These are phyloP conservation scores for Podabrus alpinus DNA, from an alignment of 2,888 invertebrate species.

Conservation along the genomic window DNA sequence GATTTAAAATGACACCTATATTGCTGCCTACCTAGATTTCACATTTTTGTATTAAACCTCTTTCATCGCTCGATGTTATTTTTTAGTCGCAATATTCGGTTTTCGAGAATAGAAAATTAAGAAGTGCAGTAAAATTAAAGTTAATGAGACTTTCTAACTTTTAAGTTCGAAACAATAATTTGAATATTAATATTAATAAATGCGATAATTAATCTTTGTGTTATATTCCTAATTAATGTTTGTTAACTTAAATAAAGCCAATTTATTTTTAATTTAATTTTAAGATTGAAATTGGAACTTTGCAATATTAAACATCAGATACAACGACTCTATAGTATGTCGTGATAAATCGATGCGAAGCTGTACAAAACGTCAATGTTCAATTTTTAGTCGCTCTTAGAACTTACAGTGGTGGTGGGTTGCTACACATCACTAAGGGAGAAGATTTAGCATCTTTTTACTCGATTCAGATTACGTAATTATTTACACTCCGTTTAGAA, in stretches of 20 bases:
- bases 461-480: slow-evolving; percentile 44
- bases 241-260: not conserved
- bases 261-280: slow-evolving; percentile 1
- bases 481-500: slow-evolving; percentile 46
- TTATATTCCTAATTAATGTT: not conserved
- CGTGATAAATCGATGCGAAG: slow-evolving; percentile 32
- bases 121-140: not conserved
- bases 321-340: slow-evolving; percentile 21
- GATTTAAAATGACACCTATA: slow-evolving; percentile 25
- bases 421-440: slow-evolving; percentile 17
- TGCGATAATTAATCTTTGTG: not conserved
- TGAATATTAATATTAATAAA: not conserved
- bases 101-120: not conserved
- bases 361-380: slow-evolving; percentile 31
- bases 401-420: slow-evolving; percentile 24
- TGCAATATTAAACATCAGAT: slow-evolving; percentile 18
- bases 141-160: not conserved
- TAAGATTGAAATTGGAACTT: slow-evolving; percentile 15
- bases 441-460: slow-evolving; percentile 39
- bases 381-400: slow-evolving; percentile 23
- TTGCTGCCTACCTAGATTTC: slow-evolving; percentile 11
- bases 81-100: slow-evolving; percentile 4
- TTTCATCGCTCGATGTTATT: slow-evolving; percentile 12
- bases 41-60: slow-evolving; percentile 7
- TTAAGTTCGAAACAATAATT: not conserved